A percentile compares a stretch with the other conserved stretches of the same genome.
phyloP scores from a whole-genome alignment of 1,140 invertebrate genomes.

The Lordiphosa clarofinis region DNA sequence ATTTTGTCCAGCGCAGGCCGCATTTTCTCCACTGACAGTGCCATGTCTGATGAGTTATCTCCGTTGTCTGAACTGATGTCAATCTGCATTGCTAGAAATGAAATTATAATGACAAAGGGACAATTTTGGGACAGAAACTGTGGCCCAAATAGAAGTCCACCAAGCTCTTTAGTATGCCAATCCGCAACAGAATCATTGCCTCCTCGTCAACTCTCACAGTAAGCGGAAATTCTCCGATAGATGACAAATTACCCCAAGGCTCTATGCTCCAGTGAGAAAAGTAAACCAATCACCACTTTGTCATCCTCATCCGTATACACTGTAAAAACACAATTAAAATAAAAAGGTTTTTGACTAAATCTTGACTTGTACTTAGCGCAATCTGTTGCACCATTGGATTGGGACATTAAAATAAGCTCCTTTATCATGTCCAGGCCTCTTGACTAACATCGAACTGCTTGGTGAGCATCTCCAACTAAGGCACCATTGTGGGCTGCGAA shows the following conservation, averaged over 20 bases:
- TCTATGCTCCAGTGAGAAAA: slow-evolving; percentile 93
- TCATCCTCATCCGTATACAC: slow-evolving; percentile 85
- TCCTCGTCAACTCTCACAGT: slow-evolving; percentile 95
- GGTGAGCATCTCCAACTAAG: slow-evolving; percentile 96
- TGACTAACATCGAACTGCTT: slow-evolving; percentile 96
- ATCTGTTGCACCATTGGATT: slow-evolving; percentile 95
- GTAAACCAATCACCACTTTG: slow-evolving; percentile 87
- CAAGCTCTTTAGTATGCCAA: slow-evolving; percentile 94
- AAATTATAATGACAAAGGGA: neutral
- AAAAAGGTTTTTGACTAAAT: neutral
- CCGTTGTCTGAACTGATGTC: slow-evolving; percentile 89
- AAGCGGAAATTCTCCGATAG: slow-evolving; percentile 95
- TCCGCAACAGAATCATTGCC: slow-evolving; percentile 90
- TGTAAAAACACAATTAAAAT: slow-evolving; percentile 15
- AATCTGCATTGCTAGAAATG: slow-evolving; percentile 75
- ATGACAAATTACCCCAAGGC: slow-evolving; percentile 90
- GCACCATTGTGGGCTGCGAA: slow-evolving; percentile 94
- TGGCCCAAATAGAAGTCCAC: slow-evolving; percentile 95
- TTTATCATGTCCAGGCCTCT: slow-evolving; percentile 95
- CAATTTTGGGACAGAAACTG: slow-evolving; percentile 25
- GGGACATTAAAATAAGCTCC: slow-evolving; percentile 94
- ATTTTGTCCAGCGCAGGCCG: slow-evolving; percentile 96
- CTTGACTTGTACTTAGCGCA: slow-evolving; percentile 81
- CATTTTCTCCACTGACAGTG: slow-evolving; percentile 83
- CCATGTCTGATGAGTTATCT: slow-evolving; percentile 83